Base-by-base conservation (phyloP, 1,140 invertebrate genomes). In the Spodoptera litura region DNA sequence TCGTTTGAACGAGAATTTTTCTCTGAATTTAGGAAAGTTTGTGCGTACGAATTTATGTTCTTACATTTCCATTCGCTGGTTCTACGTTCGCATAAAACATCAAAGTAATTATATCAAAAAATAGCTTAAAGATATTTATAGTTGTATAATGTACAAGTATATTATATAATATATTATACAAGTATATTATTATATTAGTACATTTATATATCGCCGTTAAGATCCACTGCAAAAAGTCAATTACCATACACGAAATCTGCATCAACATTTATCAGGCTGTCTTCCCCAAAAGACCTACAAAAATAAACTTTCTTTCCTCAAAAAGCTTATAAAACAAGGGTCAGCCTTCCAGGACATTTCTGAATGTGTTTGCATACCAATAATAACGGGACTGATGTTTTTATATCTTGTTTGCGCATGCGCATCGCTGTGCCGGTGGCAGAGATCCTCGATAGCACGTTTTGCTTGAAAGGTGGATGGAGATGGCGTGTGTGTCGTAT, bases 361-460 rank as follows among this genome's bases (percentile, higher is more conserved):
- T 53, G 73, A n/a, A 75, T 64, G 38, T 59, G 59, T 75, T 75
- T 75, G 59, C 73, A 75, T 75, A 64, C 52, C 58, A 75, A 75
- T 75, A 61, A 64, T 75, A 75, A 75, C 73, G 73, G 59, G 31
- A 74, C 56, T 3, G 15, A 10, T 25, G 59, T 75, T 62, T 75
- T 75, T 75, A 64, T 15, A 49, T 70, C 66, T 70, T 70, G 49
- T 70, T 59, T 70, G 66, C 66, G 66, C 66, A 1, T 12, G 66
- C 66, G 66, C 66, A 70, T 35, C 20, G 11, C 9, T 25, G 35
- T 12, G 55, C 55, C 72, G 72, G 59, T 61, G 72, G 44, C 44
- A 13, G 38, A 74, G 71, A 74, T 74, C 38, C 15, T 27, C 38
- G 71, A 59, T 74, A 59, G 38, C 38, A 25, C 3, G 68, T 35